Evolutionary conservation across 2,888 invertebrate species (phyloP).

Genomic region (Nomada ferruginata): DNA sequence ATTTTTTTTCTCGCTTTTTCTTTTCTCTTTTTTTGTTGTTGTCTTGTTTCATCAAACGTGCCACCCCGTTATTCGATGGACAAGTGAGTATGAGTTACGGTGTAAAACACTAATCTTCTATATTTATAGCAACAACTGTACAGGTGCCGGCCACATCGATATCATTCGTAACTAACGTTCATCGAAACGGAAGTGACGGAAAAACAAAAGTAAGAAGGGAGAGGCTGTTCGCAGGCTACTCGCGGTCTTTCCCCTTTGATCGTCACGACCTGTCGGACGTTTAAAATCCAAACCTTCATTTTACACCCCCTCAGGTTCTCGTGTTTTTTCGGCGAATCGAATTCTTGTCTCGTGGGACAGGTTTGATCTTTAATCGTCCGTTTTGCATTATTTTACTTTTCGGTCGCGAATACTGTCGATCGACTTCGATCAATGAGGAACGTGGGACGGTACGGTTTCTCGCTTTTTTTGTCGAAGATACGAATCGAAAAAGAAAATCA

Average conservation of each 20-base stretch:
- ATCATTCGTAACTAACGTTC: conserved; percentile 29
- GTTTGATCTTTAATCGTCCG: too few species aligned
- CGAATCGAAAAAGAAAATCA: too few species aligned
- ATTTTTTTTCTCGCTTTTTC: not conserved
- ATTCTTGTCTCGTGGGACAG: too few species aligned
- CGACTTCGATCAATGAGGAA: conserved; percentile 46
- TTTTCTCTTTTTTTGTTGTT: not conserved
- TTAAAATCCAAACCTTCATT: conserved; percentile 1
- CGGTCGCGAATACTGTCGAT: too few species aligned
- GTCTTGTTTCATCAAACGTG: not conserved
- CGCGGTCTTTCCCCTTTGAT: conserved; percentile 22
- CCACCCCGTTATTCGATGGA: conserved; percentile 40
- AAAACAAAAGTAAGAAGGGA: conserved; percentile 54
- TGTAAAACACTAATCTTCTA: conserved; percentile 83
- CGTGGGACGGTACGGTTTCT: conserved; percentile 61
- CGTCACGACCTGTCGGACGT: not conserved
- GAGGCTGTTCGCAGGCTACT: conserved; percentile 18
- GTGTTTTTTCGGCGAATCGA: too few species aligned
- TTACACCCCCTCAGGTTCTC: too few species aligned
- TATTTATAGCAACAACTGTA: conserved; percentile 84
- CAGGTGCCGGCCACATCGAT: conserved; percentile 82
- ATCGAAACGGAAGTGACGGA: conserved; percentile 15
- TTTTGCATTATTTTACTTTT: too few species aligned
- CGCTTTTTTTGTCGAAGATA: too few species aligned
- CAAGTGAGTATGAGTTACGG: conserved; percentile 71